Conservation (phyloP, 2,113 vertebrate species). For the zebrafish (Danio rerio) region GRCz12tu NC_133177.1:41780501-41781000, state of each 20-base stretch:
- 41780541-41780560: neutral
- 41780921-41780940: conserved; percentile 35
- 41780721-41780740: conserved; percentile 63
- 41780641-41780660: conserved; percentile 3
- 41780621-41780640: conserved; percentile 60
- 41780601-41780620: conserved; percentile 72
- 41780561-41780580: neutral
- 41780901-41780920: conserved; percentile 37
- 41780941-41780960: conserved; percentile 23
- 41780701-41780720: conserved; percentile 60
- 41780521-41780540: neutral
- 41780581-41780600: conserved; percentile 23
- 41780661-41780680: neutral
- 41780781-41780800: neutral
- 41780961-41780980: conserved; percentile 42
- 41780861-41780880: conserved; percentile 26
- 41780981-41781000: conserved; percentile 31
- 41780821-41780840: neutral
- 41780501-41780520: neutral
- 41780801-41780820: conserved; percentile 11
- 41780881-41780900: conserved; percentile 14
- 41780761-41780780: conserved; percentile 28
- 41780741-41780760: conserved; percentile 35
- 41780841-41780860: conserved; percentile 3
- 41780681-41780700: conserved; percentile 52